These are phyloP conservation scores for Eudyptes chrysolophus DNA, from an alignment of 2,113 vertebrate genomes.

Conservation along the genomic window DNA sequence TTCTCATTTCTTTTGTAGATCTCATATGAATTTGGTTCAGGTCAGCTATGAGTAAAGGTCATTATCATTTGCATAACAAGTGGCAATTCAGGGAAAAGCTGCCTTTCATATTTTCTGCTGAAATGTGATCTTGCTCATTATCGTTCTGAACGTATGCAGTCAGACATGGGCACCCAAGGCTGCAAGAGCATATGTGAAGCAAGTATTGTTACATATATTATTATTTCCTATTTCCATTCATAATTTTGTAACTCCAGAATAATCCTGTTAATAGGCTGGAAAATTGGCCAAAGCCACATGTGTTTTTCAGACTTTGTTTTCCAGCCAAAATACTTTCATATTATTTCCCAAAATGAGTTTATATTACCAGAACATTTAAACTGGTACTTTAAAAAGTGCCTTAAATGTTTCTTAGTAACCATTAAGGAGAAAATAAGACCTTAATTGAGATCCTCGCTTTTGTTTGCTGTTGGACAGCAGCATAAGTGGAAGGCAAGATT, in stretches of 20 bases:
- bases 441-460: background rate
- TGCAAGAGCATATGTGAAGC: background rate
- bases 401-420: background rate
- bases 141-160: background rate
- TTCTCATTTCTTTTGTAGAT: background rate
- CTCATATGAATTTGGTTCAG: background rate
- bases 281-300: background rate
- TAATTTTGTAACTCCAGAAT: background rate
- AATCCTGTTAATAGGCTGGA: background rate
- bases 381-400: background rate
- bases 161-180: background rate
- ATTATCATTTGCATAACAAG: background rate
- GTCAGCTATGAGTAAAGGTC: background rate
- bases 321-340: background rate
- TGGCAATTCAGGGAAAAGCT: background rate
- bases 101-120: background rate
- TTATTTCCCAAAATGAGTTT: background rate
- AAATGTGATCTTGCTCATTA: background rate
- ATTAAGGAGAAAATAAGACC: background rate
- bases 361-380: background rate
- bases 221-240: background rate
- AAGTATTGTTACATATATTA: background rate
- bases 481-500: background rate
- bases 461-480: background rate
- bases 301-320: background rate